Conservation (phyloP, 1,140 invertebrate species). For the Oreohelix idahoensis region DNA sequence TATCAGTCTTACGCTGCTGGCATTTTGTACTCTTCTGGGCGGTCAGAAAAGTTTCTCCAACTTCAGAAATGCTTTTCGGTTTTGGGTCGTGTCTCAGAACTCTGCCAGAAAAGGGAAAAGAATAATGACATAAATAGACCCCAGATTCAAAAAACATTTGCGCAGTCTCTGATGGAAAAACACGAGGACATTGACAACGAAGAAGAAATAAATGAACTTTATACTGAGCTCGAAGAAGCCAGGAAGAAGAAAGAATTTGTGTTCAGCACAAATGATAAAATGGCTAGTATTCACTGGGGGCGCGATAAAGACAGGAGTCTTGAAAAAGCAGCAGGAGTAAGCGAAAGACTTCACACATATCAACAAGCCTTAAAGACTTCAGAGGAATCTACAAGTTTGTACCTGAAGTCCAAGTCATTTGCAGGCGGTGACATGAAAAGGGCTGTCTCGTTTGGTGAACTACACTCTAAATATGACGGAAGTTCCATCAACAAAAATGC, state of each 20-base stretch:
- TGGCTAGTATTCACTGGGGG: slow-evolving; percentile 81
- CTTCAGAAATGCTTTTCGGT: slow-evolving; percentile 89
- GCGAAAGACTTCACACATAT: slow-evolving; percentile 21
- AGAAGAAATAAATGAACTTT: slow-evolving; percentile 84
- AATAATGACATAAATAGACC: slow-evolving; percentile 74
- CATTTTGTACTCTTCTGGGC: slow-evolving; percentile 81
- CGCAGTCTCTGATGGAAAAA: neutral
- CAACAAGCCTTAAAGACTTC: slow-evolving; percentile 11
- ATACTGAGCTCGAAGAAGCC: slow-evolving; percentile 83
- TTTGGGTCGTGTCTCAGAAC: slow-evolving; percentile 86
- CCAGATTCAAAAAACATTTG: neutral
- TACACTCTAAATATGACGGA: slow-evolving; percentile 30
- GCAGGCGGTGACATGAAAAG: slow-evolving; percentile 19
- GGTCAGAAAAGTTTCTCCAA: slow-evolving; percentile 87
- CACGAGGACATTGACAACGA: slow-evolving; percentile 82
- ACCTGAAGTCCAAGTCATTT: neutral
- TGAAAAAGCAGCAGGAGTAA: slow-evolving; percentile 72
- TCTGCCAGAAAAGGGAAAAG: slow-evolving; percentile 74
- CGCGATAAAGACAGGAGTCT: slow-evolving; percentile 83
- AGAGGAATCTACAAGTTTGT: neutral
- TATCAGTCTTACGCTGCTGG: slow-evolving; percentile 75
- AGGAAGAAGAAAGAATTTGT: slow-evolving; percentile 89
- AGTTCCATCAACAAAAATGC: neutral
- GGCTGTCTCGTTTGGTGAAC: slow-evolving; percentile 39
- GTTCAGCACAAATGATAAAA: slow-evolving; percentile 80